These are phyloP conservation scores for Crotophaga sulcirostris DNA, from an alignment of 2,113 vertebrate species.

Conservation along the genomic window DNA sequence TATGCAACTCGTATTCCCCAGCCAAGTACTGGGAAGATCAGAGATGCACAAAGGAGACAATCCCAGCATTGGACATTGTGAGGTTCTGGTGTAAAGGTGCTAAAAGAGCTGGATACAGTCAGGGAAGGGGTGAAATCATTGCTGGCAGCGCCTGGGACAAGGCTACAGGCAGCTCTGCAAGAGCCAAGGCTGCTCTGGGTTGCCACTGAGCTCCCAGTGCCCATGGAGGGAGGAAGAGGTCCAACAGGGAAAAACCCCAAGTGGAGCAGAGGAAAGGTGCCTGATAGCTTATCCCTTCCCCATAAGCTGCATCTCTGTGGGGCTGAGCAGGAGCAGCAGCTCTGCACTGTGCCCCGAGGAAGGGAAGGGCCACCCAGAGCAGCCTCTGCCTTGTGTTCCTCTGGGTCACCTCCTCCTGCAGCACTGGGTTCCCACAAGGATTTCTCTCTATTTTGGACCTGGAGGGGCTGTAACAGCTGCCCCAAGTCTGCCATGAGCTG, in stretches of 20 bases:
- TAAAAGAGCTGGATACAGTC: neutral
- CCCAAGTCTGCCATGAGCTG: neutral
- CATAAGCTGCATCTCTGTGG: accelerated
- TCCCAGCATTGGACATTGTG: neutral
- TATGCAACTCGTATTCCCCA: accelerated
- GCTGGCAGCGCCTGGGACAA: accelerated
- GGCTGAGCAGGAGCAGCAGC: neutral
- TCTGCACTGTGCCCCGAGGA: accelerated
- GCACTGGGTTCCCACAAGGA: accelerated
- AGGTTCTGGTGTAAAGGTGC: accelerated
- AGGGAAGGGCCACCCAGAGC: neutral
- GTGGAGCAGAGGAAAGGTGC: neutral
- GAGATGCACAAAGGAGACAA: neutral
- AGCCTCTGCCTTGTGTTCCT: neutral
- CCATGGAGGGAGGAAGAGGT: accelerated
- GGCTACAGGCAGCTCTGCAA: neutral
- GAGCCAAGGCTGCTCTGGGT: neutral
- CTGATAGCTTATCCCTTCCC: neutral
- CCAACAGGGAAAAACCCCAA: accelerated
- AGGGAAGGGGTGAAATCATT: neutral
- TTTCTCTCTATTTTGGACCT: accelerated
- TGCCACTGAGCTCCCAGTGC: neutral
- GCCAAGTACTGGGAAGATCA: accelerated
- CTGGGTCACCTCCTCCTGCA: neutral
- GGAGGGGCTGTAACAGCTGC: neutral